phyloP scores from a whole-genome alignment of 2,888 invertebrate species.

The Ptychoptera albimana region DNA sequence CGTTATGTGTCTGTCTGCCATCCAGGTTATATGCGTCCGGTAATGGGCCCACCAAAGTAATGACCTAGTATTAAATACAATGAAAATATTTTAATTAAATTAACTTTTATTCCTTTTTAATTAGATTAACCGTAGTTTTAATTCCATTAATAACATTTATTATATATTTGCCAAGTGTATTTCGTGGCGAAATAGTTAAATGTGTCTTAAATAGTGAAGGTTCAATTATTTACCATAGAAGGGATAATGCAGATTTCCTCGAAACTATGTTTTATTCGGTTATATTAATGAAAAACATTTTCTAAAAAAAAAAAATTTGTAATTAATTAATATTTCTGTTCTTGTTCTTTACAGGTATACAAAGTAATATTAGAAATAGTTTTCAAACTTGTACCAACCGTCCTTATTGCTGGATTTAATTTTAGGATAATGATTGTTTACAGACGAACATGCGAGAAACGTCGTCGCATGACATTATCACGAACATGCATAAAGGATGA shows the following conservation, averaged over 20 bases:
- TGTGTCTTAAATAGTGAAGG: slow-evolving; percentile 35
- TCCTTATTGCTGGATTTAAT: slow-evolving; percentile 47
- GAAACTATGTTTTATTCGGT: slow-evolving; percentile 37
- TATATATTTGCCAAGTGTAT: slow-evolving; percentile 51
- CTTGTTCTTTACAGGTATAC: slow-evolving; percentile 31
- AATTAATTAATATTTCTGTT: background rate
- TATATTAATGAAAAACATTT: slow-evolving; percentile 8
- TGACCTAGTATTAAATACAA: slow-evolving; percentile 9
- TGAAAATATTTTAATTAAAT: background rate
- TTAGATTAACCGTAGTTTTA: slow-evolving; percentile 40
- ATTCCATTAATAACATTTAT: slow-evolving; percentile 48
- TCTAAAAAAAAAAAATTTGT: background rate
- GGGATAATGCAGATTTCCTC: slow-evolving; percentile 35
- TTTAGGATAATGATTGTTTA: slow-evolving; percentile 49
- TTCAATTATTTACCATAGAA: slow-evolving; percentile 39
- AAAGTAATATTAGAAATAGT: slow-evolving; percentile 45
- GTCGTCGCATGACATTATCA: slow-evolving; percentile 47
- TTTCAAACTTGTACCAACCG: slow-evolving; percentile 51
- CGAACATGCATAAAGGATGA: slow-evolving; percentile 40
- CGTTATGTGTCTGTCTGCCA: slow-evolving; percentile 60
- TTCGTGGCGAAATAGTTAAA: slow-evolving; percentile 41
- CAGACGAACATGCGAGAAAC: slow-evolving; percentile 43
- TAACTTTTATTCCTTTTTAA: background rate
- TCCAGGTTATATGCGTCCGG: slow-evolving; percentile 48
- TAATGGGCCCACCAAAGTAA: slow-evolving; percentile 44